Evolutionary conservation across 2,113 vertebrate species (phyloP), one percentile per base, ranked within the genome.

Genomic region (Cyanoderma ruficeps): DNA sequence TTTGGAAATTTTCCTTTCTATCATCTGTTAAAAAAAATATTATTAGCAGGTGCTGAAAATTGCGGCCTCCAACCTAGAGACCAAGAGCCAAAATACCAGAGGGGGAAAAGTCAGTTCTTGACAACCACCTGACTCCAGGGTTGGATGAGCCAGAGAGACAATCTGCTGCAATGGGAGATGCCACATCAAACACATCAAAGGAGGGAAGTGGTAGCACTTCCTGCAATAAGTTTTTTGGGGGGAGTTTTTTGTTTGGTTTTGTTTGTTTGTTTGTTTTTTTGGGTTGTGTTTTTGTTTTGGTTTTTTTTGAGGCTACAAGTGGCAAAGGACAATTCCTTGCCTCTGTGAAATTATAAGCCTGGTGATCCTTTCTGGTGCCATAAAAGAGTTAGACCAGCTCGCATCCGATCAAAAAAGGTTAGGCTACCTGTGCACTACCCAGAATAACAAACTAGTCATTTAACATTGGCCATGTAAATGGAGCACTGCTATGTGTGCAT

Each of bases 41-140:
- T 88, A 89, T 89, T 96, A 95, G 83, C 97, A 97, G 97, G 96
- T 97, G 97, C 72, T 82, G 93, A 84, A 87, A 94, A 95, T 35
- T 41, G 79, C 7, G 3, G 83, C 70, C 91, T 94, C 93, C 84
- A 89, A 95, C 78, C 50, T 68, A 50, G 78, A 79, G 64, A 96
- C 56, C 89, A 46, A 53, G 84, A 97, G 94, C 95, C 96, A 95
- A 96, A 93, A 94, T 90, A 95, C 94, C 82, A 90, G 91, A 96
- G 95, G 93, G 91, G 68, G 30, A 93, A 87, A 90, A 91, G 86
- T 67, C 90, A 67, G n/a, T 35, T 93, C 87, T 85, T 92, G 89
- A 96, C 84, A 96, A 87, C 72, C 27, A n/a, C 84, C 89, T 89
- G 89, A 90, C 94, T 97, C 83, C 88, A 50, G 92, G 90, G 76